These are phyloP conservation scores for Conomelus anceps DNA, from an alignment of 2,888 invertebrate genomes.

Conservation along the genomic window DNA sequence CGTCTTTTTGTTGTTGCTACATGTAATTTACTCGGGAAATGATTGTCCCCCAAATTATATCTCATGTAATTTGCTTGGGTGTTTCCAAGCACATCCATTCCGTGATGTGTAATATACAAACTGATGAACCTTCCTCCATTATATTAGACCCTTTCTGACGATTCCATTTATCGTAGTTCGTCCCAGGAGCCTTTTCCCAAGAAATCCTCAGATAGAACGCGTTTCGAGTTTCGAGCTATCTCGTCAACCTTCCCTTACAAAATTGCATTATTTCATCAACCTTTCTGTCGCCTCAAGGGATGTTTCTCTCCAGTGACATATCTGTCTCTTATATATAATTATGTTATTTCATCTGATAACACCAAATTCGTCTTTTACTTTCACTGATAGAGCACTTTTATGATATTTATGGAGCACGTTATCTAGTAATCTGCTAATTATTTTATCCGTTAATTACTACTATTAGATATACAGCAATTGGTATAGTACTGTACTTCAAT, in stretches of 20 bases:
- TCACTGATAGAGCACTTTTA: too few relatives aligned
- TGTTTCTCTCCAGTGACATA: background rate
- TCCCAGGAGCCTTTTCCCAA: background rate
- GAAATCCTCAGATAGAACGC: background rate
- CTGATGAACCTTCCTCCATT: background rate
- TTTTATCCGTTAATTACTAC: too few relatives aligned
- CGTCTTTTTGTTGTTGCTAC: background rate
- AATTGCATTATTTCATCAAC: background rate
- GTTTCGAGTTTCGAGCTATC: too few relatives aligned
- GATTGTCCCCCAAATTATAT: background rate
- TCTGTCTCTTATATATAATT: background rate
- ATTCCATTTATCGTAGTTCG: background rate
- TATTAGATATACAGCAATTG: too few relatives aligned
- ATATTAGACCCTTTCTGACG: background rate
- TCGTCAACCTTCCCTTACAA: background rate
- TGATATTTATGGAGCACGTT: too few relatives aligned
- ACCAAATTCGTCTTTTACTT: too few relatives aligned
- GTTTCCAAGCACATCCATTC: background rate
- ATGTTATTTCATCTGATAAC: background rate
- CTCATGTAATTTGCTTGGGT: background rate
- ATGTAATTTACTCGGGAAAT: background rate
- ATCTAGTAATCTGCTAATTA: too few relatives aligned
- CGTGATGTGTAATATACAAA: background rate
- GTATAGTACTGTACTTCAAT: too few relatives aligned
- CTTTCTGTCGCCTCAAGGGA: background rate